Base-by-base conservation (phyloP, 2,113 vertebrate genomes). In the Sapayoa aenigma region DNA sequence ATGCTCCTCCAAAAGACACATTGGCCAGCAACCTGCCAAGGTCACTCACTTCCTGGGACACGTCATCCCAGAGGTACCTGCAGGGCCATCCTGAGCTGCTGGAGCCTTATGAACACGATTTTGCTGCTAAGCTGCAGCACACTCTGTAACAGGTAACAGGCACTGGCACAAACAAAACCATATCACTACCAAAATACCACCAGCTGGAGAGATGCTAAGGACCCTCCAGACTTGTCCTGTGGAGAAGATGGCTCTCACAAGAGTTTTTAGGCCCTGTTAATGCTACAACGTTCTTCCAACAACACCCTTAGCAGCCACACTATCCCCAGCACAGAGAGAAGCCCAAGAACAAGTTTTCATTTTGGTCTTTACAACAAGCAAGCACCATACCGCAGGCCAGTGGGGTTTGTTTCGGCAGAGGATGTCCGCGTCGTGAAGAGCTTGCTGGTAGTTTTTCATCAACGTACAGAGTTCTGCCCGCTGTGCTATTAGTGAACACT, bases 401-500 rank as follows among this genome's bases (percentile, higher is more conserved):
- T 98, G 96, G 63, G 98, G 98, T 56, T 98, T 98, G 52, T 96
- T 97, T 66, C 96, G 95, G 85, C 98, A 99, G 46, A 99, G 95
- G 37, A 59, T 37, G 4, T 89, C 98, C 0, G 98, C 97, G 9
- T 99, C 99, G 17, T 98, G 98, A 82, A 98, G 96, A 23, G 98
- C 98, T 95, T 98, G 98, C 56, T 98, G 97, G 88, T 98, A 99
- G 97, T 98, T 99, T 53, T 98, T 98, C 98, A 99, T 97, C 77
- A 97, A 96, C 44, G 98, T 97, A 96, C 98, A 97, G 62, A 99
- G 88, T 41, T 99, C 98, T 22, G 98, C 98, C 73, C 98, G 96
- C 66, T 98, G 98, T 75, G 97, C 97, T 96, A 98, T 87, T 39
- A 99, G 94, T 2, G 96, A 96, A 97, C 96, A 98, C 86, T 98